phyloP scores from a whole-genome alignment of 2,888 invertebrate genomes.

The Limnephilus marmoratus region DNA sequence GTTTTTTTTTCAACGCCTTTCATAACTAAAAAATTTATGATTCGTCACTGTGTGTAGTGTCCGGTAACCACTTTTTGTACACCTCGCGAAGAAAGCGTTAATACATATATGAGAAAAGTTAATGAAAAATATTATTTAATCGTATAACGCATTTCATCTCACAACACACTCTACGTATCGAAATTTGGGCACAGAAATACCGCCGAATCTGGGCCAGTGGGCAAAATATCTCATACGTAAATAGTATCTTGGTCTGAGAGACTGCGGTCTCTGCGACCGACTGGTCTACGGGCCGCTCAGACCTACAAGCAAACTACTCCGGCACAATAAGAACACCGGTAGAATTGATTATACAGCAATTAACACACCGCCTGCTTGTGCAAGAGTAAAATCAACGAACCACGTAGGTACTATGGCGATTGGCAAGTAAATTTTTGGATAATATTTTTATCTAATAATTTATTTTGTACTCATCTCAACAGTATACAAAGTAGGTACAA shows the following conservation, averaged over 20 bases:
- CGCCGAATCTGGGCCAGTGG: conserved; percentile 42
- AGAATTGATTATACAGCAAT: conserved; percentile 26
- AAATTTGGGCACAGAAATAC: conserved; percentile 18
- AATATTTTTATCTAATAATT: neutral
- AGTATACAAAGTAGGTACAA: no score
- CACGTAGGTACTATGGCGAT: neutral
- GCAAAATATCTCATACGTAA: conserved; percentile 42
- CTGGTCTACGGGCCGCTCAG: neutral
- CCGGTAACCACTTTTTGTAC: no score
- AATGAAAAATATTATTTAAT: neutral
- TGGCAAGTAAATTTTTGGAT: neutral
- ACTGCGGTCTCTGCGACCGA: conserved; percentile 4
- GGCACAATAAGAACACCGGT: neutral
- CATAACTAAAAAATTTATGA: no score
- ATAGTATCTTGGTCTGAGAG: conserved; percentile 5
- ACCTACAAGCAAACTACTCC: neutral
- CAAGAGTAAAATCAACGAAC: neutral
- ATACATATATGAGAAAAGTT: no score
- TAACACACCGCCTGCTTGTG: conserved; percentile 18
- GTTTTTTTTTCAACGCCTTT: no score
- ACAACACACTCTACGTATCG: neutral
- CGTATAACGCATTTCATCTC: neutral
- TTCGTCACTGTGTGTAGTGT: no score
- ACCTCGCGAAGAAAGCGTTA: no score
- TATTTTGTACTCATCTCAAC: neutral